A percentile compares a stretch with the other conserved stretches of the same genome.
phyloP scores from a whole-genome alignment of 1,140 invertebrate species.

The Vollenhovia emeryi region DNA sequence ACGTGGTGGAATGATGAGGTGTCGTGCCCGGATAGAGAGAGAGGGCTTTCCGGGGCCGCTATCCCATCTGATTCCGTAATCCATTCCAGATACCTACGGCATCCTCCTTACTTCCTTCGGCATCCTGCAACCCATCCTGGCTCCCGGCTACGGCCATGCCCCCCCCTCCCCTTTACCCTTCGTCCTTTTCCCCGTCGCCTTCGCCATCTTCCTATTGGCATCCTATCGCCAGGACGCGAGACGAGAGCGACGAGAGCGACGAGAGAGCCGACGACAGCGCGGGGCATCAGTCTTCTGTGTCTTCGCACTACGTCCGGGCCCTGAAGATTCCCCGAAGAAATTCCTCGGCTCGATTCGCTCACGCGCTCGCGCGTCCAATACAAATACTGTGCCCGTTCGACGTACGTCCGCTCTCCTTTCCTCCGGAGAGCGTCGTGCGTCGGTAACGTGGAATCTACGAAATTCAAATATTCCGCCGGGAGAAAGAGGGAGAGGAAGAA shows the following conservation, averaged over 20 bases:
- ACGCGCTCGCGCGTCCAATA: constrained; percentile 72
- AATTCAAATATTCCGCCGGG: constrained; percentile 75
- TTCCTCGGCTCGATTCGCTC: constrained; percentile 78
- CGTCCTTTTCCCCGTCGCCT: neutral
- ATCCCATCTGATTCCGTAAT: constrained; percentile 81
- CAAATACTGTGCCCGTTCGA: constrained; percentile 72
- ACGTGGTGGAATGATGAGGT: constrained; percentile 80
- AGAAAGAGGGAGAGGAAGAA: constrained; percentile 28
- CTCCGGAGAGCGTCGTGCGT: constrained; percentile 31
- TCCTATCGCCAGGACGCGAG: constrained; percentile 46
- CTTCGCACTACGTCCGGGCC: constrained; percentile 71
- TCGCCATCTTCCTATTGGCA: constrained; percentile 32
- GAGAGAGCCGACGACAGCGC: constrained; percentile 61
- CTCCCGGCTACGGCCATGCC: constrained; percentile 6
- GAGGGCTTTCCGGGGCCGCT: constrained; percentile 67
- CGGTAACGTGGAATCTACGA: constrained; percentile 71
- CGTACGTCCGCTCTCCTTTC: constrained; percentile 28
- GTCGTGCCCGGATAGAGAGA: constrained; percentile 71
- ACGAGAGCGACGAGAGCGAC: constrained; percentile 52
- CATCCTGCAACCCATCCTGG: constrained; percentile 31
- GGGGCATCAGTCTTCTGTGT: constrained; percentile 76
- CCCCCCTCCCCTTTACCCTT: neutral
- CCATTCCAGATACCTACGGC: constrained; percentile 76
- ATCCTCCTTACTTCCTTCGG: constrained; percentile 51
- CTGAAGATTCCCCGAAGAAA: constrained; percentile 77